phyloP scores from a whole-genome alignment of 2,113 vertebrate species.

The rabbit (Oryctolagus cuniculus) region DNA sequence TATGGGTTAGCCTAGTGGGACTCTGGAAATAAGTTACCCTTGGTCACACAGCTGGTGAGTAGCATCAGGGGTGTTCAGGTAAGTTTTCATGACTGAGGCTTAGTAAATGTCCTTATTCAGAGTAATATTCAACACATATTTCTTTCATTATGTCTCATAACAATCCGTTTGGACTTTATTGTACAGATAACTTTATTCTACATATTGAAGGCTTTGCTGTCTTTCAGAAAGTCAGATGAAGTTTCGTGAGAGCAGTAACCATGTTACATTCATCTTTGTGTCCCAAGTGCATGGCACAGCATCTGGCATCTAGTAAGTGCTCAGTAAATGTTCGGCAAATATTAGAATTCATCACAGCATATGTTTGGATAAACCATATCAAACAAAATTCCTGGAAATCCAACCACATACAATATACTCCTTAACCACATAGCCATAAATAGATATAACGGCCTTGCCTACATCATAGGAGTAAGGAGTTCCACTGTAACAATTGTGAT shows the following conservation, averaged over 20 bases:
- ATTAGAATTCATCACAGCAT: conserved; percentile 28
- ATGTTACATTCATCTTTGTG: not conserved
- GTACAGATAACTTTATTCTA: not conserved
- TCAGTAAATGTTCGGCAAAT: conserved; percentile 7
- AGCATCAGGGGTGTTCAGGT: not conserved
- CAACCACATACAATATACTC: not conserved
- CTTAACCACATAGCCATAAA: not conserved
- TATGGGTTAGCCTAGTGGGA: not conserved
- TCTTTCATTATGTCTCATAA: conserved; percentile 54
- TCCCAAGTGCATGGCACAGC: not conserved
- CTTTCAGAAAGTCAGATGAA: conserved; percentile 40
- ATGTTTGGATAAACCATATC: conserved; percentile 42
- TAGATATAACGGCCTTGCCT: conserved; percentile 10
- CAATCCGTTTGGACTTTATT: not conserved
- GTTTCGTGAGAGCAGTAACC: not conserved
- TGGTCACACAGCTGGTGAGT: not conserved
- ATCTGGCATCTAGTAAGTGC: not conserved
- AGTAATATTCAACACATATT: not conserved
- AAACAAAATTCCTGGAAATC: conserved; percentile 18
- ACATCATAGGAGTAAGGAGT: conserved; percentile 17
- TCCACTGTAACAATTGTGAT: conserved; percentile 49
- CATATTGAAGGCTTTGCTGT: conserved; percentile 40
- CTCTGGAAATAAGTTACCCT: not conserved
- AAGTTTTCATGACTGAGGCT: not conserved
- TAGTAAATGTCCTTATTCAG: not conserved